phyloP scores from a whole-genome alignment of 2,888 invertebrate species.

The Cabera pusaria region DNA sequence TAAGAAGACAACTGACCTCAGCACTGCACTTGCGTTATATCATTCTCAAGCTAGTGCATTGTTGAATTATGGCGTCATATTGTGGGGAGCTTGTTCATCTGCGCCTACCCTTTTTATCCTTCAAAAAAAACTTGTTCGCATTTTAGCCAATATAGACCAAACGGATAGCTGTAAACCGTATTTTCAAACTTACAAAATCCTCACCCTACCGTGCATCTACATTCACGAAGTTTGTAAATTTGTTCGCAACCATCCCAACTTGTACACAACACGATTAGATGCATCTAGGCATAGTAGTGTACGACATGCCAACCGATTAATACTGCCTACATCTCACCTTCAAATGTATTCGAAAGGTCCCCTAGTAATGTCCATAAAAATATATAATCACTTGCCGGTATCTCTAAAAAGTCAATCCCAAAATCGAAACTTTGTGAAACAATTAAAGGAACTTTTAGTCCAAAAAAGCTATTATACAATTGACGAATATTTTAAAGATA shows the following conservation, averaged over 20 bases:
- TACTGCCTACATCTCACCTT: too few relatives aligned
- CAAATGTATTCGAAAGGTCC: too few relatives aligned
- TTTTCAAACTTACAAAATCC: not conserved
- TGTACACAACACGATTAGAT: too few relatives aligned
- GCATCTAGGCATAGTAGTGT: too few relatives aligned
- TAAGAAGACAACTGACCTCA: conserved; percentile 6
- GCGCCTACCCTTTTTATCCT: not conserved
- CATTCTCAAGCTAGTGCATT: conserved; percentile 2
- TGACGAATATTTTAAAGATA: too few relatives aligned
- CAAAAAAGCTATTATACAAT: too few relatives aligned
- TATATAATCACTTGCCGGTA: too few relatives aligned
- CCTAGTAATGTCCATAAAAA: too few relatives aligned
- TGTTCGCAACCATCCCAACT: not conserved
- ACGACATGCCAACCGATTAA: too few relatives aligned
- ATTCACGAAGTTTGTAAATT: conserved; percentile 5
- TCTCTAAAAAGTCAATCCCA: too few relatives aligned
- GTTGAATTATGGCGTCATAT: conserved; percentile 1
- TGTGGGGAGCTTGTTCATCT: not conserved
- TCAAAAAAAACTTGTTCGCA: conserved; percentile 5
- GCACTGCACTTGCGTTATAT: conserved; percentile 5
- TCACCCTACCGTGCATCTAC: not conserved
- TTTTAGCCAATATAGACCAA: not conserved
- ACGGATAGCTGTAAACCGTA: conserved; percentile 1
- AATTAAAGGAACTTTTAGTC: too few relatives aligned
- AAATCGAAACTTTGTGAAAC: too few relatives aligned